Evolutionary conservation across 2,797 vertebrate genomes (phyloP).

Genomic region (Remorina albescens): DNA sequence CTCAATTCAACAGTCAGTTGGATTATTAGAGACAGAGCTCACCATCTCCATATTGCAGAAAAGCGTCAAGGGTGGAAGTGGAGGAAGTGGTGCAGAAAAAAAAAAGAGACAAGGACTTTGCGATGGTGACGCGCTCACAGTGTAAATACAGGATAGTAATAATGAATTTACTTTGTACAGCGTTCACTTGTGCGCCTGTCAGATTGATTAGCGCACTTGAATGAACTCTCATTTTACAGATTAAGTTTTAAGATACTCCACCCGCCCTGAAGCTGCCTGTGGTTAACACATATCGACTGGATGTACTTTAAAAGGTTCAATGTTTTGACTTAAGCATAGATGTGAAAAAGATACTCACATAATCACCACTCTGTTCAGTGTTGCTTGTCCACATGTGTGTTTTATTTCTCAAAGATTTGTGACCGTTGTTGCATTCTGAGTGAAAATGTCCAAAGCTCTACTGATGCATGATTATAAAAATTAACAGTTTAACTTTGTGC

Average conservation of each 20-base stretch:
- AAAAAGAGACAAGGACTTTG: slow-evolving; percentile 33
- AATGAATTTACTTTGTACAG: slow-evolving; percentile 42
- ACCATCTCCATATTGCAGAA: slow-evolving; percentile 49
- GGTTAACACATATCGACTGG: slow-evolving; percentile 42
- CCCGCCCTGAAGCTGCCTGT: slow-evolving; percentile 54
- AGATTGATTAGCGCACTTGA: slow-evolving; percentile 56
- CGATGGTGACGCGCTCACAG: slow-evolving; percentile 29
- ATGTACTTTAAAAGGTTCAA: slow-evolving; percentile 40
- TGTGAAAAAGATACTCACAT: slow-evolving; percentile 48
- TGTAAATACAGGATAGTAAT: slow-evolving; percentile 47
- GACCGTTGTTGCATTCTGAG: slow-evolving; percentile 42
- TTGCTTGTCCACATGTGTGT: slow-evolving; percentile 51
- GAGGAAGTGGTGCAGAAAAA: slow-evolving; percentile 35
- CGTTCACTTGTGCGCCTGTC: slow-evolving; percentile 43
- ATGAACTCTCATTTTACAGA: slow-evolving; percentile 56
- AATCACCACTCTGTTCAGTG: slow-evolving; percentile 44
- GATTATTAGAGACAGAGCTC: slow-evolving; percentile 84
- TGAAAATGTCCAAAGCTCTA: slow-evolving; percentile 56
- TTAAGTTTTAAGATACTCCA: slow-evolving; percentile 57
- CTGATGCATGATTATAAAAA: slow-evolving; percentile 71
- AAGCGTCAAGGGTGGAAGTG: slow-evolving; percentile 44
- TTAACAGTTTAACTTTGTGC: slow-evolving; percentile 44
- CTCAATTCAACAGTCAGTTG: slow-evolving; percentile 74
- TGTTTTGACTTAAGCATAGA: slow-evolving; percentile 51
- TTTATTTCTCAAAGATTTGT: slow-evolving; percentile 43